Conservation (phyloP, 1,140 invertebrate genomes). For the Eulimnadia texana region DNA sequence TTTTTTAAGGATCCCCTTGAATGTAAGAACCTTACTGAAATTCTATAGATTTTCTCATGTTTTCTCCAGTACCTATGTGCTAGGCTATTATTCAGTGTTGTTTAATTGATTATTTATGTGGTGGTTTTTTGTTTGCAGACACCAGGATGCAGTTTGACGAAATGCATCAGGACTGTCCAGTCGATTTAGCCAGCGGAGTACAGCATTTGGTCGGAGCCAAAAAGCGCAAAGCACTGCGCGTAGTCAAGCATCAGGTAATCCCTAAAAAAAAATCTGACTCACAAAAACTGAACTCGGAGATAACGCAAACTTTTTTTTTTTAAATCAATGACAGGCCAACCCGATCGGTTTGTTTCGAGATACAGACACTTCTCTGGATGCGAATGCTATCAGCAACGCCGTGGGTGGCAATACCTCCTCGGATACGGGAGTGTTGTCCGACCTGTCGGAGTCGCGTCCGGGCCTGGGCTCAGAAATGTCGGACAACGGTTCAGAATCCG, state of each 20-base stretch:
- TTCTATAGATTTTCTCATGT: no score
- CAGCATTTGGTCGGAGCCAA: constrained; percentile 12
- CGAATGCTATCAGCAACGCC: neutral
- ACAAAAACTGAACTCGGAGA: no score
- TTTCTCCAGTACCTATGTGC: no score
- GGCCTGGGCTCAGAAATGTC: neutral
- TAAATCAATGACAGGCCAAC: neutral
- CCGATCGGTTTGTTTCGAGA: neutral
- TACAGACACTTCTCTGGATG: neutral
- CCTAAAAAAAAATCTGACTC: no score
- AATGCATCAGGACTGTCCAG: neutral
- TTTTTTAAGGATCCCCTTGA: neutral
- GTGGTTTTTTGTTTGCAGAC: neutral
- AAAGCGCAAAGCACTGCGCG: constrained; percentile 15
- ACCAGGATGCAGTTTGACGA: neutral
- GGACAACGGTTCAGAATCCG: neutral
- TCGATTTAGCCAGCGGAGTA: neutral
- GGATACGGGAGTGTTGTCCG: constrained; percentile 6
- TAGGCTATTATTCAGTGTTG: no score
- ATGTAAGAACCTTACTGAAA: neutral
- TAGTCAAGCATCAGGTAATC: constrained; percentile 18
- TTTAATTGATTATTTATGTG: neutral
- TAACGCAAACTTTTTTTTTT: neutral
- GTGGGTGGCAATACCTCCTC: constrained; percentile 2
- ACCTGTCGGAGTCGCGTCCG: constrained; percentile 8